phyloP scores from a whole-genome alignment of 2,113 vertebrate species.

The Cranoglanis bouderius region DNA sequence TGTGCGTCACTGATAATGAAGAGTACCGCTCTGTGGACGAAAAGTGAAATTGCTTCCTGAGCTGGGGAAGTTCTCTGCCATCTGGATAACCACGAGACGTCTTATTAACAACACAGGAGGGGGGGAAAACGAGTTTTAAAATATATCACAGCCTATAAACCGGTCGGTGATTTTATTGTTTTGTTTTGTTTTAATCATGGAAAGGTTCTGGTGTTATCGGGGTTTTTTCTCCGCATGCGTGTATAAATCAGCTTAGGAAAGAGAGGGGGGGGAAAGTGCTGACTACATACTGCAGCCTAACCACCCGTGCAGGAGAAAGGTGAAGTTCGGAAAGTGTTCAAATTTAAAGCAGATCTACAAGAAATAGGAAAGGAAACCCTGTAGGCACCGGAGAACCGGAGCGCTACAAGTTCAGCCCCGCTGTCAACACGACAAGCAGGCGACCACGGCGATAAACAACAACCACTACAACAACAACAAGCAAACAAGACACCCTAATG shows the following conservation, averaged over 20 bases:
- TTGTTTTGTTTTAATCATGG: too few species aligned
- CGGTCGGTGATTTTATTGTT: too few species aligned
- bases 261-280: background rate
- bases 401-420: background rate
- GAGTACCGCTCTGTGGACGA: slow-evolving; percentile 85
- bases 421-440: background rate
- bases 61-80: slow-evolving; percentile 59
- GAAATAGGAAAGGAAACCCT: background rate
- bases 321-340: background rate
- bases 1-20: slow-evolving; percentile 67
- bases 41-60: slow-evolving; percentile 64
- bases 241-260: background rate
- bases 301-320: background rate
- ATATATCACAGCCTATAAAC: background rate
- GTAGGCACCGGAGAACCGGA: background rate
- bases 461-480: slow-evolving; percentile 3
- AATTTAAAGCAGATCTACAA: too few species aligned
- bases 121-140: background rate
- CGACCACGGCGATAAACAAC: background rate
- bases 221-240: background rate
- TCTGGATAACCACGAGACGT: slow-evolving; percentile 52
- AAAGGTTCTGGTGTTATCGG: background rate
- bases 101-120: background rate
- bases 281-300: background rate
- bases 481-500: background rate